Conservation (phyloP, 2,797 vertebrate species). For the Tympanoctomys barrerae region DNA sequence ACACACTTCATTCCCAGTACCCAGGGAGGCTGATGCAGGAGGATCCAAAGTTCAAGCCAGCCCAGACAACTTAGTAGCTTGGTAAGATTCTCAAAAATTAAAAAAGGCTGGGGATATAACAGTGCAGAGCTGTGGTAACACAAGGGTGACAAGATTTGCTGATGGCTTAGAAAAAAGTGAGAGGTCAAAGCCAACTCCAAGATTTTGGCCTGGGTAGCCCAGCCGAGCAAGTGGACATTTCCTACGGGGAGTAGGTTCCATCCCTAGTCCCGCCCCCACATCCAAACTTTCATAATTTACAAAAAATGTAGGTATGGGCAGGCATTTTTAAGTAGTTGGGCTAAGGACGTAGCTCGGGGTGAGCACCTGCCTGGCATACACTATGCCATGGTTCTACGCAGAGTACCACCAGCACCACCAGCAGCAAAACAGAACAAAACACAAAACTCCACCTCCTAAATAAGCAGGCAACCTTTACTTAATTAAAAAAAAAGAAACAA, state of each 20-base stretch:
- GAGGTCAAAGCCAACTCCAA: no score
- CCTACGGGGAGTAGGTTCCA: not conserved
- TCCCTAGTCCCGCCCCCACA: not conserved
- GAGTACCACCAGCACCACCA: not conserved
- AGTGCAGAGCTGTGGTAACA: no score
- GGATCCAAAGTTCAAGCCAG: not conserved
- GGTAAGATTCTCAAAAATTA: not conserved
- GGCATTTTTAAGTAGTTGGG: conserved; percentile 1
- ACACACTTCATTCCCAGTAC: no score
- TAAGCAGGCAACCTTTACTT: not conserved
- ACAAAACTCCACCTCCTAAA: not conserved
- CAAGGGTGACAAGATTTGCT: no score
- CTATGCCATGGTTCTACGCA: no score
- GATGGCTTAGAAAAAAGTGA: no score
- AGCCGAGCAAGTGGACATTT: no score
- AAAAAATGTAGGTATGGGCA: not conserved
- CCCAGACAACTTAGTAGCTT: not conserved
- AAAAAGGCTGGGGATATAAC: not conserved
- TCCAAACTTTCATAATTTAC: conserved; percentile 4
- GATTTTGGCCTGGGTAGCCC: no score
- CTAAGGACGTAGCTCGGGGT: not conserved
- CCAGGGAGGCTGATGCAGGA: not conserved
- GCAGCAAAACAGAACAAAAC: not conserved
- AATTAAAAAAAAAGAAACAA: conserved; percentile 23
- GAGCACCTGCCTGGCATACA: not conserved